These are phyloP conservation scores for Bufo gargarizans DNA, from an alignment of 2,113 vertebrate species.

Conservation along the genomic window DNA sequence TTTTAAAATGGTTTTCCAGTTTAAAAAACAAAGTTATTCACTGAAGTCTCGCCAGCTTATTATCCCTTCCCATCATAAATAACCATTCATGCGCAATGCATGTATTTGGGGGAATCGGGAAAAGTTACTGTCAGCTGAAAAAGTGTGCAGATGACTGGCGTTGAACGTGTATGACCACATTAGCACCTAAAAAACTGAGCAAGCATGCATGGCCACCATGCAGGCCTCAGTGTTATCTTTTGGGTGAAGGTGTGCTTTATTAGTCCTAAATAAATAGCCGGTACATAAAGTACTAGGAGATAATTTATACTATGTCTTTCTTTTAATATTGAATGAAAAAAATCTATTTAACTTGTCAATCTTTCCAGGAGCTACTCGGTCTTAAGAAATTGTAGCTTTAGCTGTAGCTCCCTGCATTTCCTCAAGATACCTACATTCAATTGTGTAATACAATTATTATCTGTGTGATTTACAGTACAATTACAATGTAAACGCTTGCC, in stretches of 20 bases:
- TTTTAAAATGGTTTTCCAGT: no score
- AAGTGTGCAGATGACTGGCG: no score
- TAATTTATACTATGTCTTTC: neutral
- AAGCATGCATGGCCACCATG: no score
- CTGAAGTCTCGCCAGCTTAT: no score
- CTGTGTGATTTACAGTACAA: conserved; percentile 48
- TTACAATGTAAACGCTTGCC: conserved; percentile 28
- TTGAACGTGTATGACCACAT: no score
- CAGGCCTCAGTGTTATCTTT: no score
- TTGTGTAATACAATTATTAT: conserved; percentile 42
- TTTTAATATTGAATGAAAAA: neutral
- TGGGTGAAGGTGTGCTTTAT: neutral
- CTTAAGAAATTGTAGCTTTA: conserved; percentile 2
- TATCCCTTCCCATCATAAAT: no score
- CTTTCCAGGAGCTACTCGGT: neutral
- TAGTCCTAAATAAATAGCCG: neutral
- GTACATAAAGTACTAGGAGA: conserved; percentile 63
- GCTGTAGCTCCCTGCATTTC: neutral
- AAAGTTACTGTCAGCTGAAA: no score
- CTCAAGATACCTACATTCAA: conserved; percentile 11
- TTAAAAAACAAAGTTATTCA: no score
- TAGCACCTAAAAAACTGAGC: no score
- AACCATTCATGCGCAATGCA: no score
- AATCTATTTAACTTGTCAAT: neutral
- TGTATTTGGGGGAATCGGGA: no score